Percentiles rank a stretch among this genome's conserved stretches.
Evolutionary conservation across 2,113 vertebrate genomes (phyloP).

Genomic region (Ameiurus melas): DNA sequence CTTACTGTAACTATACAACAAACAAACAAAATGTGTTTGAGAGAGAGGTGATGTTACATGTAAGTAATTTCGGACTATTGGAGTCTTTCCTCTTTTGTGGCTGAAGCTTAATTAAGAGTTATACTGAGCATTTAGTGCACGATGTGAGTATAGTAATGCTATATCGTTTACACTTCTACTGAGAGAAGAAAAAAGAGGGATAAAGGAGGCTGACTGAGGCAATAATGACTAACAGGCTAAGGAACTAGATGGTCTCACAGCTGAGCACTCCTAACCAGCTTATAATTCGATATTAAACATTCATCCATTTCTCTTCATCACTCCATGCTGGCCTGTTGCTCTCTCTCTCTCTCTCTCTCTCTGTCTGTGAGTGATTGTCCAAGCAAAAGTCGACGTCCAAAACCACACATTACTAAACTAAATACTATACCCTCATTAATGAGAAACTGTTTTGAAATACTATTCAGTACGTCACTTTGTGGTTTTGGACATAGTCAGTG

Average conservation of each 20-base stretch:
- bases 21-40: background rate
- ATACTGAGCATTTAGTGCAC: background rate
- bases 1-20: background rate
- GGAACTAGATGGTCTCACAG: background rate
- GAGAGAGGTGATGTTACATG: background rate
- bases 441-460: background rate
- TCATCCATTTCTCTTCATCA: background rate
- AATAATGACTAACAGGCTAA: background rate
- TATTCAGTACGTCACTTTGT: background rate
- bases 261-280: background rate
- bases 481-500: background rate
- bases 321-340: constrained; percentile 10
- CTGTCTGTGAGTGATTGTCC: background rate
- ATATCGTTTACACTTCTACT: background rate
- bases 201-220: background rate
- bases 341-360: background rate
- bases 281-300: constrained; percentile 15
- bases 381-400: background rate
- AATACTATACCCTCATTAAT: background rate
- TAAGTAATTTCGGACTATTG: background rate
- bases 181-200: background rate
- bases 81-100: background rate
- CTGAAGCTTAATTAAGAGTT: background rate
- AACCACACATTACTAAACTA: background rate
- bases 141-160: background rate